Base-by-base conservation (phyloP, 2,113 vertebrate genomes). In the Zosterops hypoxanthus region DNA sequence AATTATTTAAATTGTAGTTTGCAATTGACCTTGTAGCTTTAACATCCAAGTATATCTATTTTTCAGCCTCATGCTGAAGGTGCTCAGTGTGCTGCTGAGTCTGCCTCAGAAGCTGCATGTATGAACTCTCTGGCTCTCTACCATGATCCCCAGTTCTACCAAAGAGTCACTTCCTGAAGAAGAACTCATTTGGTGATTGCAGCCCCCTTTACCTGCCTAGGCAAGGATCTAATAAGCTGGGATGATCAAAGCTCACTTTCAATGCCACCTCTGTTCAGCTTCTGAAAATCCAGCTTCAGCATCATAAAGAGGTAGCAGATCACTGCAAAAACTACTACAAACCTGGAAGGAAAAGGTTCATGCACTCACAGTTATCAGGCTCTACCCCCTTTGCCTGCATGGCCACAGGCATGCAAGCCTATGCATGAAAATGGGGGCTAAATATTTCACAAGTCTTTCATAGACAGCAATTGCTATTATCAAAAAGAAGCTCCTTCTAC, bases 391-490 rank as follows among this genome's bases (percentile, higher is more conserved):
- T 49, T 47, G 19, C 5, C 5, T 9, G 26, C 6, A 4, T 7
- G 28, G 55, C 25, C 76, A 86, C 36, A 75, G 33, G 18, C 31
- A 65, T 76, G 50, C 34, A 66, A 66, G 47, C 3, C 55, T 39
- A 13, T 26, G 0, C 0, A 63, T 0, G 1, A 82, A 86, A 81
- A 84, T 4, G 3, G 7, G 33, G 18, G 25, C 68, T 10, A 64
- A 91, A 42, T 65, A 64, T 39, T 53, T 65, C 55, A 16, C 46
- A 71, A 41, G 4, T 42, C 57, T 82, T 91, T 56, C 31, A 64
- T 39, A 53, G 23, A 56, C 10, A 61, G 29, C 21, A 56, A 56
- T 61, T 31, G 11, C 23, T 49, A 8, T 61, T 47, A 29, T 7
- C 57, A 80, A 59, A 79, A 82, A 63, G 21, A 77, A 59, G 24